These are phyloP conservation scores for Neoaliturus tenellus DNA, from an alignment of 2,888 invertebrate genomes.

Conservation along the genomic window DNA sequence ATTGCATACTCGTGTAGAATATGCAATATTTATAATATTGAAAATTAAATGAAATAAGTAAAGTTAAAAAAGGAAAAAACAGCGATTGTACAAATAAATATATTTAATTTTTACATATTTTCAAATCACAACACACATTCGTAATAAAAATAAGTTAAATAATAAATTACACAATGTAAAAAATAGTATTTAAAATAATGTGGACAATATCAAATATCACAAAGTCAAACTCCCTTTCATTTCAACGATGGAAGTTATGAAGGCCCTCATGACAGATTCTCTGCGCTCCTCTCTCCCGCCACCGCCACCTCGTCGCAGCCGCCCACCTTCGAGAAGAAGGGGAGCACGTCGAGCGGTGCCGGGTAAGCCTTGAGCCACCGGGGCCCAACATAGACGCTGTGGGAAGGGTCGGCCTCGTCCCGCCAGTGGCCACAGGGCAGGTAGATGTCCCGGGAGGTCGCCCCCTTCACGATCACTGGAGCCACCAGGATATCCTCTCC, in stretches of 20 bases:
- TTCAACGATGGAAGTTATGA: too few species aligned
- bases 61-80: too few species aligned
- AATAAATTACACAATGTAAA: neutral
- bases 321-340: slow-evolving; percentile 76
- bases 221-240: neutral
- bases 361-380: slow-evolving; percentile 78
- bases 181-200: neutral
- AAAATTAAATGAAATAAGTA: too few species aligned
- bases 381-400: slow-evolving; percentile 75
- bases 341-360: slow-evolving; percentile 81
- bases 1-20: too few species aligned
- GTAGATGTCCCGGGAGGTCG: slow-evolving; percentile 81
- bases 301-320: neutral
- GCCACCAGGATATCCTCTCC: slow-evolving; percentile 88
- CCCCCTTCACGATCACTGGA: slow-evolving; percentile 81
- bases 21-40: too few species aligned
- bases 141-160: neutral
- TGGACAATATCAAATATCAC: neutral
- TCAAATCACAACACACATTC: neutral
- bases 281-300: too few species aligned
- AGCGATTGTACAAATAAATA: too few species aligned
- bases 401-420: slow-evolving; percentile 74
- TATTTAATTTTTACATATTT: too few species aligned
- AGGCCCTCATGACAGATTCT: too few species aligned
- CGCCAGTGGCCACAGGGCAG: slow-evolving; percentile 85